phyloP scores from a whole-genome alignment of 2,113 vertebrate species.

The Peromyscus leucopus region DNA sequence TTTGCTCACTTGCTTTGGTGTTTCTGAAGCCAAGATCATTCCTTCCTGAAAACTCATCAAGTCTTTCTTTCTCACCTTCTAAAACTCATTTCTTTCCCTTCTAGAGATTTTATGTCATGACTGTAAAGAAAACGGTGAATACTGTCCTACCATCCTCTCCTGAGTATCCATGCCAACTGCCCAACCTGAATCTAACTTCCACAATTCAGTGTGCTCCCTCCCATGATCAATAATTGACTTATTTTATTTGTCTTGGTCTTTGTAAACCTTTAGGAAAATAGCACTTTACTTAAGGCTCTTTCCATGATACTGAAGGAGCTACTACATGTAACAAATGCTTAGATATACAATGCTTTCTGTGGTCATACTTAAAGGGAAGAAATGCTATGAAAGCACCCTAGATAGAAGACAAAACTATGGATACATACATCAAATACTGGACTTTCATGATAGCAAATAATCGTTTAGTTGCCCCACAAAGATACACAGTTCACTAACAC shows the following conservation, averaged over 20 bases:
- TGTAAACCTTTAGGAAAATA: neutral
- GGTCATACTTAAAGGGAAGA: neutral
- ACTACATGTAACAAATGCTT: neutral
- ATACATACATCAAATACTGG: neutral
- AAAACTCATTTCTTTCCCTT: neutral
- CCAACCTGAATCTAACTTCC: neutral
- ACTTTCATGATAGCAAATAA: conserved; percentile 3
- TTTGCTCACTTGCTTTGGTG: neutral
- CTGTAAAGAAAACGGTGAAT: neutral
- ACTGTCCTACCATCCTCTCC: neutral
- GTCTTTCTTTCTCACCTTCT: neutral
- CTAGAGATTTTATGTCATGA: neutral
- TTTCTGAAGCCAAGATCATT: neutral
- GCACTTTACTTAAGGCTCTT: neutral
- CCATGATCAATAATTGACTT: neutral
- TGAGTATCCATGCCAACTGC: neutral
- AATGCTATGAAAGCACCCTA: neutral
- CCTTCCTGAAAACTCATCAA: neutral
- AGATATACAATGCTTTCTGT: neutral
- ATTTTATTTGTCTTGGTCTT: neutral
- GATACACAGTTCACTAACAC: neutral
- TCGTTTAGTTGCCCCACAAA: neutral
- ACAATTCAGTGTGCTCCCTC: neutral
- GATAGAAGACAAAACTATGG: neutral
- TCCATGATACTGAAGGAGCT: neutral